Evolutionary conservation across 2,888 invertebrate species (phyloP), one percentile per base, ranked within the genome.

Genomic region (Buathra laborator): DNA sequence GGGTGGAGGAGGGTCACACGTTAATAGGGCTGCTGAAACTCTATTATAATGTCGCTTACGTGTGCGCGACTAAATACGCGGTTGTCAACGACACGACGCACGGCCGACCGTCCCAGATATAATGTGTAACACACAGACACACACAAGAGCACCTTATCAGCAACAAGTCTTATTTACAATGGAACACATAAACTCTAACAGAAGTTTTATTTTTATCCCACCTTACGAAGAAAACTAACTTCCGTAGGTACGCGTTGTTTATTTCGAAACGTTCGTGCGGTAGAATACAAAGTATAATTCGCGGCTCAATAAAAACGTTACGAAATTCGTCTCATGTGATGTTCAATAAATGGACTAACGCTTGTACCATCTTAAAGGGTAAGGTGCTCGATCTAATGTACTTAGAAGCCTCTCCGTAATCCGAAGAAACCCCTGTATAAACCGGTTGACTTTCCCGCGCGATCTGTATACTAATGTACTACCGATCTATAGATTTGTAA

Each of bases 361-460:
- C 86, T 83, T 87, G 86, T 87, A 86, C 86, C 87, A 78, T 88
- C 88, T 89, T 87, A 89, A 87, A 86, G 32, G 85, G 87, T 88
- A 10, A 29, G 59, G 89, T 85, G 87, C 88, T 90, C 89, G 90
- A 91, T 91, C 88, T 90, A 89, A 90, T 90, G 88, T 90, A 90
- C 91, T 92, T 91, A 90, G 92, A 92, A 91, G 92, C 92, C 92
- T 89, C 86, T 81, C 89, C 75, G 88, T 91, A 91, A 93, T 91
- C 92, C 90, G 89, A 92, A 88, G 91, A 92, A 91, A 92, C 92
- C 91, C 70, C 88, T 88, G 89, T 88, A 81, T 86, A 68, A 81
- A 70, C 74, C 77, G 74, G 62, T 75, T 81, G 75, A 81, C 82
- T 85, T 79, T 78, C 66, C 32, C 29, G 62, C 46, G 48, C 62